Percentiles rank a stretch among this genome's conserved stretches.
Conservation (phyloP, 2,888 invertebrate species). For the Thymelicus acteon region DNA sequence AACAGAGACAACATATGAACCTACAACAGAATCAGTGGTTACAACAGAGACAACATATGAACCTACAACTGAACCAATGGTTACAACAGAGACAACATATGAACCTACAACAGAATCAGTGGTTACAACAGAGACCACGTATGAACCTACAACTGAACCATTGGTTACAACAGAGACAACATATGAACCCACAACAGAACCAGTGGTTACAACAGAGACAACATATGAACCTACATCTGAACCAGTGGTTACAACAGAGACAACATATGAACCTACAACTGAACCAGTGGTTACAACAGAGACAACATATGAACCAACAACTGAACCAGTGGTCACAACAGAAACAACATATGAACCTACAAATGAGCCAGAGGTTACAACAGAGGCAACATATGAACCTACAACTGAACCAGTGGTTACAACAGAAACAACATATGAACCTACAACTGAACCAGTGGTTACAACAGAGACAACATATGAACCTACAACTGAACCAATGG, state of each 20-base stretch:
- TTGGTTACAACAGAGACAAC: background rate
- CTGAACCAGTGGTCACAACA: too few relatives aligned
- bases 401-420: slow-evolving; percentile 25
- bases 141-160: slow-evolving; percentile 19
- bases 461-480: slow-evolving; percentile 35
- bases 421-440: background rate
- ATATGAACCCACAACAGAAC: too few relatives aligned
- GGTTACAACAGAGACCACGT: background rate
- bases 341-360: too few relatives aligned
- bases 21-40: slow-evolving; percentile 16
- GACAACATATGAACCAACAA: too few relatives aligned
- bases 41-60: slow-evolving; percentile 26
- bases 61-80: slow-evolving; percentile 34
- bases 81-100: slow-evolving; percentile 10
- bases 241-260: too few relatives aligned
- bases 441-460: slow-evolving; percentile 20
- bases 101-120: slow-evolving; percentile 14
- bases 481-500: slow-evolving; percentile 21
- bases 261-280: too few relatives aligned
- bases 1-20: slow-evolving; percentile 8
- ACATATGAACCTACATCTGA: too few relatives aligned
- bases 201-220: too few relatives aligned
- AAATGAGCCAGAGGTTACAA: background rate
- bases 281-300: too few relatives aligned
- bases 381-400: slow-evolving; percentile 13